Conservation (phyloP, 1,140 invertebrate genomes). For the Andricus grossulariae region DNA sequence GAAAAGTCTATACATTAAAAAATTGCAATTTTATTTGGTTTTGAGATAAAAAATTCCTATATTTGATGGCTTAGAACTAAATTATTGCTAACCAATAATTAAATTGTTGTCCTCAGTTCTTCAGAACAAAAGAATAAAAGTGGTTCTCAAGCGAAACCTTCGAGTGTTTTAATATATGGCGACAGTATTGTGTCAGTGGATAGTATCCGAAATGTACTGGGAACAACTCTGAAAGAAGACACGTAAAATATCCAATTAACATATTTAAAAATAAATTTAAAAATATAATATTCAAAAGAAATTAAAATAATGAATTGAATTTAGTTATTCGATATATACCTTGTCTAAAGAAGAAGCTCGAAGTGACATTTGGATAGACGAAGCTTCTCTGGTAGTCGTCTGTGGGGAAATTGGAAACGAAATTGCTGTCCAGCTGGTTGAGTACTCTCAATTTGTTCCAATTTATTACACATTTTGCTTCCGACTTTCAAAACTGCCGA, state of each 20-base stretch:
- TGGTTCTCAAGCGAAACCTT: constrained; percentile 85
- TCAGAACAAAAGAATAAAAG: constrained; percentile 52
- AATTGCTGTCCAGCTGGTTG: constrained; percentile 78
- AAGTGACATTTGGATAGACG: constrained; percentile 82
- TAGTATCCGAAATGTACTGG: constrained; percentile 82
- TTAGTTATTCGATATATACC: constrained; percentile 86
- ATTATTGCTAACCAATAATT: constrained; percentile 17
- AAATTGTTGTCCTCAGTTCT: constrained; percentile 44
- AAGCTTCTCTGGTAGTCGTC: constrained; percentile 85
- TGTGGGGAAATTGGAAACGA: constrained; percentile 83
- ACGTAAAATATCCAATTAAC: constrained; percentile 74
- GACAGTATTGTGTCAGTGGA: constrained; percentile 84
- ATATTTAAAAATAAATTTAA: constrained; percentile 11
- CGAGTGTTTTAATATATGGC: constrained; percentile 89
- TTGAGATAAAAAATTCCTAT: too few relatives aligned
- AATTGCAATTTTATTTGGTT: too few relatives aligned
- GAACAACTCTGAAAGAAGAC: constrained; percentile 82
- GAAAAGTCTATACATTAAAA: too few relatives aligned
- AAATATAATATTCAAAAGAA: constrained; percentile 10
- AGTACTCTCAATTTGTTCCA: constrained; percentile 80
- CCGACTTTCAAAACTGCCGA: constrained; percentile 89
- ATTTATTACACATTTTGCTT: constrained; percentile 85
- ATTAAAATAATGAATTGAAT: constrained; percentile 43
- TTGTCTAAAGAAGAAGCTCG: constrained; percentile 80
- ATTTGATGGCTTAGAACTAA: background rate